phyloP scores from a whole-genome alignment of 2,113 vertebrate genomes.

The Anguilla rostrata region DNA sequence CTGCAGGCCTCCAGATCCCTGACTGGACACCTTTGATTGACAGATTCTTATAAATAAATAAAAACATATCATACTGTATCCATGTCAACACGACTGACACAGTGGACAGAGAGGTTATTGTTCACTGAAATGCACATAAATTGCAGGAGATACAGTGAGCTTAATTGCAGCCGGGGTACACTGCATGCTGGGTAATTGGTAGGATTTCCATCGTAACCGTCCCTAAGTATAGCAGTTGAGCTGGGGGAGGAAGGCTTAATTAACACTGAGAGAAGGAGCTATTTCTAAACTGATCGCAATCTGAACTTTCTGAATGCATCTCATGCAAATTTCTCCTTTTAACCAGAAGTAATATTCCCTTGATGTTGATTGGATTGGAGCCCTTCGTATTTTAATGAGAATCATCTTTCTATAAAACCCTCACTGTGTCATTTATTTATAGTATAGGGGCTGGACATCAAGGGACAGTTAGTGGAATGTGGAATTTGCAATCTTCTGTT shows the following conservation, averaged over 20 bases:
- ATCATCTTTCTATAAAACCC: slow-evolving; percentile 14
- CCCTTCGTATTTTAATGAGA: slow-evolving; percentile 19
- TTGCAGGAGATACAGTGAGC: slow-evolving; percentile 12
- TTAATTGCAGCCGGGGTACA: slow-evolving; percentile 49
- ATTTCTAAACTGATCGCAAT: slow-evolving; percentile 47
- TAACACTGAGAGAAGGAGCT: slow-evolving; percentile 41
- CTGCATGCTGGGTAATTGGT: slow-evolving; percentile 20
- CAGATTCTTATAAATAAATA: background rate
- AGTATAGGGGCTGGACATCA: background rate
- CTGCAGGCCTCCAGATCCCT: background rate
- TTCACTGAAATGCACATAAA: background rate
- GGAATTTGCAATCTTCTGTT: background rate
- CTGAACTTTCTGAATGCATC: slow-evolving; percentile 54
- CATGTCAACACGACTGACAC: background rate
- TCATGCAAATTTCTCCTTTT: slow-evolving; percentile 58
- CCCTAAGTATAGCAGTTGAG: slow-evolving; percentile 38
- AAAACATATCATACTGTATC: background rate
- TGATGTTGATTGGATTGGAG: slow-evolving; percentile 42
- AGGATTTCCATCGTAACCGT: slow-evolving; percentile 21
- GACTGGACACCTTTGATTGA: background rate
- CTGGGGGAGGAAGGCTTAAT: slow-evolving; percentile 46
- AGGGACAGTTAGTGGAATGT: background rate
- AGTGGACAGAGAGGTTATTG: background rate
- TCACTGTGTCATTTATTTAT: background rate
- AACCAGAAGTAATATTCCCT: slow-evolving; percentile 56